These are phyloP conservation scores for Biston betularia DNA, from an alignment of 2,888 invertebrate species.

Conservation along the genomic window DNA sequence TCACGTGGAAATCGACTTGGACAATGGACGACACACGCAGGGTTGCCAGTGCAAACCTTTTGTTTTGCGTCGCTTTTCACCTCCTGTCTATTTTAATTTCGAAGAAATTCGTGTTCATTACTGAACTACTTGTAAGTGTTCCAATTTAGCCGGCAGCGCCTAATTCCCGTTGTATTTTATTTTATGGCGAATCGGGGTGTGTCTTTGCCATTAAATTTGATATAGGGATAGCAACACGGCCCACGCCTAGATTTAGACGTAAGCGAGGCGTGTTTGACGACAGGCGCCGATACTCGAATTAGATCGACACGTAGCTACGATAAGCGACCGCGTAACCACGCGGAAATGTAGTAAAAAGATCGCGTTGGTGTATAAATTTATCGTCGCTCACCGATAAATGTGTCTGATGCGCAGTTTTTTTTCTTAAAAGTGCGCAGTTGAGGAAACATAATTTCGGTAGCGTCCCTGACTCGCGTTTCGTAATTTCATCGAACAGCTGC, in stretches of 20 bases:
- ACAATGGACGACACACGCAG: conserved; percentile 40
- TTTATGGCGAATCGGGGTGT: conserved; percentile 48
- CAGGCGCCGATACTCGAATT: conserved; percentile 77
- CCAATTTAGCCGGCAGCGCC: conserved; percentile 13
- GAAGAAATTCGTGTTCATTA: conserved; percentile 20
- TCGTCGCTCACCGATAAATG: conserved; percentile 73
- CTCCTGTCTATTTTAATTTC: conserved; percentile 8
- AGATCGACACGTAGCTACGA: conserved; percentile 73
- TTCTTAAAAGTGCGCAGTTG: conserved; percentile 68
- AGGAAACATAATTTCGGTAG: conserved; percentile 65
- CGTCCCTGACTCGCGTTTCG: conserved; percentile 74
- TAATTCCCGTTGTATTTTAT: conserved; percentile 19
- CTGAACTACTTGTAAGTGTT: conserved; percentile 11
- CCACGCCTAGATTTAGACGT: conserved; percentile 70
- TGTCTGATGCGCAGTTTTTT: conserved; percentile 68
- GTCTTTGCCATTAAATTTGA: conserved; percentile 51
- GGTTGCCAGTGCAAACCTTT: conserved; percentile 37
- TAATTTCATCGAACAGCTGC: conserved; percentile 70
- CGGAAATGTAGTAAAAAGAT: conserved; percentile 81
- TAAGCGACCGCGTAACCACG: conserved; percentile 76
- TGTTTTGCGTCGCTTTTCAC: conserved; percentile 13
- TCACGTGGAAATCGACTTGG: conserved; percentile 72
- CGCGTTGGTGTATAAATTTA: conserved; percentile 81
- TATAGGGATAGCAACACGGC: conserved; percentile 59
- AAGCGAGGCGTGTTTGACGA: conserved; percentile 70